Evolutionary conservation across 1,140 invertebrate genomes (phyloP).

Genomic region (Manduca sexta): DNA sequence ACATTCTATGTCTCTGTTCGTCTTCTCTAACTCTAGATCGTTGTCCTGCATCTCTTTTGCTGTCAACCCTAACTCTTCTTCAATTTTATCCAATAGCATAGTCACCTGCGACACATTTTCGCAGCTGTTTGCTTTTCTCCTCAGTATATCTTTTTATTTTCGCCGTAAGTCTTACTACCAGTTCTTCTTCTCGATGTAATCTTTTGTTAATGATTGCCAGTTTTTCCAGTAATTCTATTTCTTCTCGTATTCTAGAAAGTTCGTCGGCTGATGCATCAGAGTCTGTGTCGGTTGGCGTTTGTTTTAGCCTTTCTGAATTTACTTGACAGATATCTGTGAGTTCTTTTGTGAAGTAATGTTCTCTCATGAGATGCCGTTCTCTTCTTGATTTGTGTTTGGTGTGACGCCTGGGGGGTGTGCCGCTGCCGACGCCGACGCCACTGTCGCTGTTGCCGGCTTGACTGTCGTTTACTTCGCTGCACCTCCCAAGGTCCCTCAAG

Average conservation of each 20-base stretch:
- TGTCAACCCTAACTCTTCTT: slow-evolving; percentile 74
- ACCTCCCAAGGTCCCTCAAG: slow-evolving; percentile 69
- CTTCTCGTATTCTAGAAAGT: slow-evolving; percentile 72
- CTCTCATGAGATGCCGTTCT: slow-evolving; percentile 67
- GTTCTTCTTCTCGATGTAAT: slow-evolving; percentile 80
- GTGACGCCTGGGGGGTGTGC: slow-evolving; percentile 64
- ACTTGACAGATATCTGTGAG: slow-evolving; percentile 69
- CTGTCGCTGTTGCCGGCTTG: slow-evolving; percentile 75
- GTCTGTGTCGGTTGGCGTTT: slow-evolving; percentile 71
- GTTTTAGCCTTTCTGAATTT: slow-evolving; percentile 67
- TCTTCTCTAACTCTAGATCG: slow-evolving; percentile 76
- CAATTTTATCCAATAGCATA: slow-evolving; percentile 68
- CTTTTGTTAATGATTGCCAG: slow-evolving; percentile 81
- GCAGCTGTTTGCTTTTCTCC: slow-evolving; percentile 73
- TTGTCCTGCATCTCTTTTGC: slow-evolving; percentile 77
- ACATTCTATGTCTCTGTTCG: slow-evolving; percentile 76
- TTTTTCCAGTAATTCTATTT: slow-evolving; percentile 80
- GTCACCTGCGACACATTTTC: slow-evolving; percentile 69
- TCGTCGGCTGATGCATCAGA: slow-evolving; percentile 69
- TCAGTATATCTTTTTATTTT: slow-evolving; percentile 79
- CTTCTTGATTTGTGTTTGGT: slow-evolving; percentile 71
- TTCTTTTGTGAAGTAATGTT: slow-evolving; percentile 72
- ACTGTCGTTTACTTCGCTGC: slow-evolving; percentile 68
- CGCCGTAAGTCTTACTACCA: slow-evolving; percentile 76
- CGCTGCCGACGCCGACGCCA: slow-evolving; percentile 69